Base-by-base conservation (phyloP, 2,888 invertebrate genomes). In the Phymatocera aterrima region DNA sequence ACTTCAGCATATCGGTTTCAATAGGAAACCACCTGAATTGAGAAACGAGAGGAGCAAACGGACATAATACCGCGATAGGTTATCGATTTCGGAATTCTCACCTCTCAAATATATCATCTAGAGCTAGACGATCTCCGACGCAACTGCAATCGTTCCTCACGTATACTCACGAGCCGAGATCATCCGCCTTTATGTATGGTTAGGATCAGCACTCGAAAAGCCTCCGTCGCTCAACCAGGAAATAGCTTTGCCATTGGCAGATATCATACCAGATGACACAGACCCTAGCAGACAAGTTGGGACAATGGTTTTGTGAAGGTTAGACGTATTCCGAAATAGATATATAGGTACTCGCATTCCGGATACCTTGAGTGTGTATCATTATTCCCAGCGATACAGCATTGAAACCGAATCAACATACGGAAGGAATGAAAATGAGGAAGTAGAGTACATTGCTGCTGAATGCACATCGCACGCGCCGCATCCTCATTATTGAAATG, bases 161-260 rank as follows among this genome's bases (percentile, higher is more conserved):
- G 12, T 28, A 28, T 24, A 15, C 57, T 57, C 15, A 21, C n/a
- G 8, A 64, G 34, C n/a, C 61, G 3, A 68, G 24, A 5, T 68
- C 24, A 28, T n/a, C 46, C 24, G 12, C 15, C 24, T 24, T 5
- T 28, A 40, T 24, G 6, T 34, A 12, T 43, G 24, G 43, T 68
- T 68, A 24, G 21, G 43, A 43, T 28, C 31, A 43, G 24, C 40
- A 12, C 68, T 40, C 12, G 18, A 21, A n/a, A 6, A 34, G 24
- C 21, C 65, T 18, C 40, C 4, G 10, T 37, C 10, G 4, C 28
- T 34, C 4, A 34, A 12, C 43, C 8, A 24, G 68, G 46, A 46
- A 68, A 15, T 24, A n/a, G 68, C 28, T 68, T 68, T 28, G 24
- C n/a, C 60, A 4, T 60, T 12, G 60, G 31, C 60, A 60, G n/a